Evolutionary conservation across 2,888 invertebrate species (phyloP).

Genomic region (Crossocerus cetratus): DNA sequence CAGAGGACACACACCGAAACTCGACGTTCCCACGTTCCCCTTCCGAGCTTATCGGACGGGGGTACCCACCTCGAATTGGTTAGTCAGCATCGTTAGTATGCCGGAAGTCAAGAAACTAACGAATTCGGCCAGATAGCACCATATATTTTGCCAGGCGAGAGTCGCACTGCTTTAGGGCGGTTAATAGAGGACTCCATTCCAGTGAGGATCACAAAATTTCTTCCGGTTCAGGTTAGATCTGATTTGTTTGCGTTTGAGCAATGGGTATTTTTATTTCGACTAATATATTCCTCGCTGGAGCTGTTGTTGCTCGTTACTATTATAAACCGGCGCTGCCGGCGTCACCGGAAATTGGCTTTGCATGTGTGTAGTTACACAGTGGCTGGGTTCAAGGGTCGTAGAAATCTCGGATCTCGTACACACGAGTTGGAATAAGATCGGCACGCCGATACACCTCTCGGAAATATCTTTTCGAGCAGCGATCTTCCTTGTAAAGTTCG

Average conservation of each 20-base stretch:
- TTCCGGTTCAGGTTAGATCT: too few relatives aligned
- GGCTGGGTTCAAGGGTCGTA: constrained; percentile 61
- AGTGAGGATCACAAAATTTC: too few relatives aligned
- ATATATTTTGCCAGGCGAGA: too few relatives aligned
- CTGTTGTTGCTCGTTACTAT: constrained; percentile 13
- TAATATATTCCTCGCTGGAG: too few relatives aligned
- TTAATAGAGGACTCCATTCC: too few relatives aligned
- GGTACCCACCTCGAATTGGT: constrained; percentile 16
- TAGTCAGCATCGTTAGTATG: constrained; percentile 30
- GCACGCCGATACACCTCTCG: too few relatives aligned
- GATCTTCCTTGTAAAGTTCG: background rate
- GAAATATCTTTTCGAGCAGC: too few relatives aligned
- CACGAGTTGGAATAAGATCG: background rate
- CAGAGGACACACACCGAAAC: constrained; percentile 14
- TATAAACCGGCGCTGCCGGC: constrained; percentile 40
- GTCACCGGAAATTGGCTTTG: constrained; percentile 61
- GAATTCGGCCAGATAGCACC: too few relatives aligned
- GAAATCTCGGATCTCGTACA: constrained; percentile 38
- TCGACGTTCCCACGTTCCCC: constrained; percentile 39
- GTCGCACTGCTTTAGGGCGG: too few relatives aligned
- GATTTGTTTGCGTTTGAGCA: too few relatives aligned
- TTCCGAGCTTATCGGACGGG: constrained; percentile 1
- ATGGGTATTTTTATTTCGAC: too few relatives aligned
- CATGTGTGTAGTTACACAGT: constrained; percentile 39
- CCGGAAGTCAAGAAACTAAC: constrained; percentile 40